Evolutionary conservation across 2,888 invertebrate species (phyloP), one percentile per base, ranked within the genome.

Genomic region (Cyrtodaria siliqua): DNA sequence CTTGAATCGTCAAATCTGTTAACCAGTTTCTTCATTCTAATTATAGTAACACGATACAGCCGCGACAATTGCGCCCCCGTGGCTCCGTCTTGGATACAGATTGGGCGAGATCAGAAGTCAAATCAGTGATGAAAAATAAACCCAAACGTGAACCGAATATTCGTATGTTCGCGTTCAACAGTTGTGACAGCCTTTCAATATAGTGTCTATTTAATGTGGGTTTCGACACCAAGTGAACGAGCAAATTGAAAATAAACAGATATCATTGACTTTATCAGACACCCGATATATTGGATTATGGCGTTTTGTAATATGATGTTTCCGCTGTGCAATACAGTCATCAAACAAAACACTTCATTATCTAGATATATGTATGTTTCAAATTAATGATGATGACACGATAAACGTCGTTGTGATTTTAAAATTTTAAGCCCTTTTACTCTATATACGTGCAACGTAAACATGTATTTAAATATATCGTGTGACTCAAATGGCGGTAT

Each of bases 171-270:
- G 24, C 27, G 60, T 49, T 44, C 38, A 8, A 9, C 18, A 59
- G 59, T 60, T 64, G 27, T 69, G 69, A 69, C 75, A 75, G 57
- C 18, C 40, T 53, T 49, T 53, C 52, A 50, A 38, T 67, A 59
- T 52, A 52, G 38, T 70, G 52, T 75, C 55, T 61, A 23, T 67
- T 69, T 79, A 74, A 71, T 79, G 74, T 62, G 55, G 12, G 47
- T 57, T 59, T 60, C 74, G 80, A 76, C 80, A 80, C 61, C 66
- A 27, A 38, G 29, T 27, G 59, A 70, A 66, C 60, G 61, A 47
- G 55, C 49, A 76, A 76, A 77, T 80, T 70, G 73, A 80, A 80
- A 80, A 77, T 74, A 80, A 80, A 76, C 76, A 80, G 63, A 62
- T 73, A 68, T 73, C 49, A 44, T 50, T 80, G 74, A 76, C 80